Base-by-base conservation (phyloP, 2,888 invertebrate genomes). In the Scaptodrosophila latifasciaeformis region DNA sequence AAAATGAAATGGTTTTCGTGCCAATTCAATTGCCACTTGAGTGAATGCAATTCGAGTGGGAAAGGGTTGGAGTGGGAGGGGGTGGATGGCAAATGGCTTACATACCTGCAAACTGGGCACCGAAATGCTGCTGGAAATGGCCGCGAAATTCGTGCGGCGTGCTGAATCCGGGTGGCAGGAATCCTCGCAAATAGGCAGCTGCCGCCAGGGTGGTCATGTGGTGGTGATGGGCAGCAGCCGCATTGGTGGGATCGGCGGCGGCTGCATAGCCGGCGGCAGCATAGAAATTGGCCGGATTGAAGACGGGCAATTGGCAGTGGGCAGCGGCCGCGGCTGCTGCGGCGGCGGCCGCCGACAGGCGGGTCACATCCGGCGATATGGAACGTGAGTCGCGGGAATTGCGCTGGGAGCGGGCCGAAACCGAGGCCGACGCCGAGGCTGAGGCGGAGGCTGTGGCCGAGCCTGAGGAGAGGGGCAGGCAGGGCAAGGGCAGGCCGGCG, bases 191-290 rank as follows among this genome's bases (percentile, higher is more conserved):
- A 62, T 86, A 86, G 30, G 86, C 86, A 10, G 86, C 86, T 3
- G 86, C 86, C 10, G 86, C 86, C 56, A 86, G 56, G 7, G 86
- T 86, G 12, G 86, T 86, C 86, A 86, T 86, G 53, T 86, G 86
- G 65, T 86, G 86, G 49, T 86, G 86, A 71, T 86, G 86, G 12
- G 86, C 86, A 6, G 86, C 86, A 4, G 81, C 85, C 0, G 75
- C 75, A 2, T 78, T 78, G 3, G 69, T 83, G 31, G 86, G 71
- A 52, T 82, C 81, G 27, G 84, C 85, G 53, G 85, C 86, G 43
- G 86, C 86, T 2, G 83, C 83, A 64, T 86, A 86, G 43, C 86
- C 85, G 63, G 86, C 86, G 59, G 86, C 86, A 4, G 86, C 86
- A 67, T 86, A 86, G 56, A 86, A 86, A 56, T 85, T 84, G 35